These are phyloP conservation scores for Leucoraja ocellata DNA, from an alignment of 2,797 vertebrate species.

Conservation along the genomic window DNA sequence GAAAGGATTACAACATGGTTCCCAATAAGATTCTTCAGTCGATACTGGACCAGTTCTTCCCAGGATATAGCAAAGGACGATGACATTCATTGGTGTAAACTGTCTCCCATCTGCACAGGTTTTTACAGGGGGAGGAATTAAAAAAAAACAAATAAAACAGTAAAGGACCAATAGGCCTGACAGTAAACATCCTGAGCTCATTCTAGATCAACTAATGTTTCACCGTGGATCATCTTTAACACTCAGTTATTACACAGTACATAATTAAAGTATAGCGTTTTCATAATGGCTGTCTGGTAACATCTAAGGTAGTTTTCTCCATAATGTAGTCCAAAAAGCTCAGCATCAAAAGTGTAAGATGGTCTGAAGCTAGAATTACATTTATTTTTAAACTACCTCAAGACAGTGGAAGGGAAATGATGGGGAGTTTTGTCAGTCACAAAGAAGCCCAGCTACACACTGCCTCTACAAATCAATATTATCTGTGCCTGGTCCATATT, in stretches of 20 bases:
- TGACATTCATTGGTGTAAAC: slow-evolving; percentile 60
- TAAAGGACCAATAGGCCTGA: slow-evolving; percentile 56
- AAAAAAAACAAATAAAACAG: slow-evolving; percentile 45
- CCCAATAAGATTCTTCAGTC: slow-evolving; percentile 87
- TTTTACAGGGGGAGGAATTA: slow-evolving; percentile 53
- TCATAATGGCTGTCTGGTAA: slow-evolving; percentile 30
- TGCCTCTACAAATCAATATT: slow-evolving; percentile 59
- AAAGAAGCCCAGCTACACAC: slow-evolving; percentile 63
- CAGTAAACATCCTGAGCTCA: slow-evolving; percentile 53
- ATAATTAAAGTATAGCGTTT: not conserved
- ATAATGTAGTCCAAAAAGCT: slow-evolving; percentile 44
- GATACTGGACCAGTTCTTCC: slow-evolving; percentile 96
- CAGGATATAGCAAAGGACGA: slow-evolving; percentile 97
- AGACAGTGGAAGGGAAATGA: slow-evolving; percentile 57
- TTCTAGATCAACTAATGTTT: slow-evolving; percentile 59
- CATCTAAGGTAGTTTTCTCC: slow-evolving; percentile 59
- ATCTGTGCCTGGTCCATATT: slow-evolving; percentile 62
- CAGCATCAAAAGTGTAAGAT: slow-evolving; percentile 48
- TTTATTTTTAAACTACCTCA: slow-evolving; percentile 64
- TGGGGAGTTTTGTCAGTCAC: slow-evolving; percentile 46
- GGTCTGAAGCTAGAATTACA: slow-evolving; percentile 54
- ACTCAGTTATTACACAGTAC: slow-evolving; percentile 23
- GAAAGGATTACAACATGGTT: slow-evolving; percentile 85
- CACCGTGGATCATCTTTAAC: slow-evolving; percentile 30
- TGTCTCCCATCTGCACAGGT: slow-evolving; percentile 47